Percentiles rank a stretch among this genome's conserved stretches.
Evolutionary conservation across 2,113 vertebrate species (phyloP).

Genomic region (Terrapene triunguis): DNA sequence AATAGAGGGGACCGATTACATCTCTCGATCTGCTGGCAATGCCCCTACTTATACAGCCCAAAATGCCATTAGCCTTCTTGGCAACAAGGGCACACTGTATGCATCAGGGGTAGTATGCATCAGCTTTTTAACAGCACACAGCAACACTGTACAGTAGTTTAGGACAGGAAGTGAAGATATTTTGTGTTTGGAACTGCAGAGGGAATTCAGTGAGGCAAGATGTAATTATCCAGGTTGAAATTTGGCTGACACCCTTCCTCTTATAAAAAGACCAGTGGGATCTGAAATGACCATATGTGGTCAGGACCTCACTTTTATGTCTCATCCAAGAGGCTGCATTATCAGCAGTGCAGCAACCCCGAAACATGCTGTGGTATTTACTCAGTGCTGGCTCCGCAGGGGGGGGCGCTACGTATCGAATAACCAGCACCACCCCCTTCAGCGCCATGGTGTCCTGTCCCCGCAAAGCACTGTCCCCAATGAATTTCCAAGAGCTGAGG

Average conservation of each 20-base stretch:
- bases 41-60: too few species aligned
- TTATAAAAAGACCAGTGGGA: not conserved
- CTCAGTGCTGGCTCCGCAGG: not conserved
- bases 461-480: too few species aligned
- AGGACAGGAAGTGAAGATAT: not conserved
- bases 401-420: too few species aligned
- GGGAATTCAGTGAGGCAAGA: not conserved
- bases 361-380: not conserved
- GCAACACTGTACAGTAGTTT: not conserved
- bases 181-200: not conserved
- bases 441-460: too few species aligned
- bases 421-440: too few species aligned
- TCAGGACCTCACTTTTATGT: not conserved
- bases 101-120: not conserved
- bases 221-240: not conserved
- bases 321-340: not conserved
- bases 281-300: not conserved
- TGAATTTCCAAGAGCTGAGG: too few species aligned
- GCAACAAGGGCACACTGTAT: too few species aligned
- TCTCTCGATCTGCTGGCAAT: too few species aligned
- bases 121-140: not conserved
- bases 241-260: not conserved
- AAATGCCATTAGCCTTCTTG: too few species aligned
- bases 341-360: not conserved
- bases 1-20: too few species aligned